A percentile compares a stretch with the other conserved stretches of the same genome.
Evolutionary conservation across 1,140 invertebrate genomes (phyloP).

Genomic region (Charaxes varanes): DNA sequence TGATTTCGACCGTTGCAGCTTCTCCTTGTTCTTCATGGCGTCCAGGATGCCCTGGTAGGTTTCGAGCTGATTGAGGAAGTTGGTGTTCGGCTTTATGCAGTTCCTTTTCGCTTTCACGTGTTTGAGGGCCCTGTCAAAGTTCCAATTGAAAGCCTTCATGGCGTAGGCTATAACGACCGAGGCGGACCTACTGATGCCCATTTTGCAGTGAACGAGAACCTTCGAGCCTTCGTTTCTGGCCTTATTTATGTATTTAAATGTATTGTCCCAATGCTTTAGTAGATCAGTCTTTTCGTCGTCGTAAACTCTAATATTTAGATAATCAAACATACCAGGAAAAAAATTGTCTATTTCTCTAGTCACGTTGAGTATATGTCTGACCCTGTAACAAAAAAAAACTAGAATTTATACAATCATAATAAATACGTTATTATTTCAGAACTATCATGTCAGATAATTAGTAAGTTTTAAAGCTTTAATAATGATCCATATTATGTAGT

Average conservation of each 20-base stretch:
- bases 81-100: conserved; percentile 96
- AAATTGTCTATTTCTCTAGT: conserved; percentile 99
- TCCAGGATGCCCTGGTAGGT: conserved; percentile 96
- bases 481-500: too few species aligned
- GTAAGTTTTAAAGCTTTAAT: too few species aligned
- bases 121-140: conserved; percentile 89
- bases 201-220: conserved; percentile 98
- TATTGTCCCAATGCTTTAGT: conserved; percentile 97
- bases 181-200: conserved; percentile 98
- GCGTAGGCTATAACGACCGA: conserved; percentile 98
- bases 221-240: conserved; percentile 93
- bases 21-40: conserved; percentile 96
- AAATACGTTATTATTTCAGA: conserved; percentile 12
- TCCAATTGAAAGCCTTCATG: conserved; percentile 98
- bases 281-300: conserved; percentile 98
- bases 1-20: conserved; percentile 92
- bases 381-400: conserved; percentile 80
- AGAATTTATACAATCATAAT: conserved; percentile 9
- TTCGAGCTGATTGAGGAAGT: conserved; percentile 94
- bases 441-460: too few species aligned
- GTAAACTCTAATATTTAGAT: conserved; percentile 96
- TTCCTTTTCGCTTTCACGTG: conserved; percentile 92
- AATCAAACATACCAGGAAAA: conserved; percentile 97
- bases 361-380: conserved; percentile 97
- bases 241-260: conserved; percentile 96